Evolutionary conservation across 2,888 invertebrate genomes (phyloP), one percentile per base, ranked within the genome.

Genomic region (Lysandra bellargus): DNA sequence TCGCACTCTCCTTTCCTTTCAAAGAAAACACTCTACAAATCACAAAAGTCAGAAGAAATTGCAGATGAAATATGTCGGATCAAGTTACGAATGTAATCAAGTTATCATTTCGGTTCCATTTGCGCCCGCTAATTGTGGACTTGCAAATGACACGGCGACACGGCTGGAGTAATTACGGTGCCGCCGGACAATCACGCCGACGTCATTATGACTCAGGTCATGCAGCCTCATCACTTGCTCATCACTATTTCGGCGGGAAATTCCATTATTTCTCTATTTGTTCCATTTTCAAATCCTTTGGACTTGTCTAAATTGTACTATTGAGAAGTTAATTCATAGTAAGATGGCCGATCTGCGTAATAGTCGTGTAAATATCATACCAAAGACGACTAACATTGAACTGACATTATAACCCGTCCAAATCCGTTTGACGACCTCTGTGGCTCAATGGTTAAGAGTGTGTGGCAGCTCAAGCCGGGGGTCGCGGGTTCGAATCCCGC

Each of bases 31-130:
- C 49, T 9, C 9, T 9, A 49, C 49, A 49, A 49, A 49, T 49
- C 9, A 17, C 57, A 64, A 23, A 64, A 23, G 6, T 12, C 1
- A 64, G 2, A 23, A 3, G 4, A 30, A 64, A 7, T 12, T 23
- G 2, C 30, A 64, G 0, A 64, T n/a, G 6, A 30, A 30, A 64
- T 12, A 64, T 64, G 12, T 64, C 7, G 9, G 9, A 9, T 64
- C 30, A 9, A 23, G 30, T 64, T 30, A 30, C 69, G 30, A 64
- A 64, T 64, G 69, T 37, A 69, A 69, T 69, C 69, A 69, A 69
- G 69, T 69, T 69, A 69, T 69, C 69, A 69, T 69, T 69, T 69
- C 33, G 33, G 69, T 69, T 37, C 69, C 69, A 69, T 69, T 69
- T 37, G 4, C 69, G 12, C 12, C 14, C 33, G 69, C 69, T 69